Evolutionary conservation across 2,113 vertebrate species (phyloP), one percentile per base, ranked within the genome.

Genomic region (Nothoprocta pentlandii): DNA sequence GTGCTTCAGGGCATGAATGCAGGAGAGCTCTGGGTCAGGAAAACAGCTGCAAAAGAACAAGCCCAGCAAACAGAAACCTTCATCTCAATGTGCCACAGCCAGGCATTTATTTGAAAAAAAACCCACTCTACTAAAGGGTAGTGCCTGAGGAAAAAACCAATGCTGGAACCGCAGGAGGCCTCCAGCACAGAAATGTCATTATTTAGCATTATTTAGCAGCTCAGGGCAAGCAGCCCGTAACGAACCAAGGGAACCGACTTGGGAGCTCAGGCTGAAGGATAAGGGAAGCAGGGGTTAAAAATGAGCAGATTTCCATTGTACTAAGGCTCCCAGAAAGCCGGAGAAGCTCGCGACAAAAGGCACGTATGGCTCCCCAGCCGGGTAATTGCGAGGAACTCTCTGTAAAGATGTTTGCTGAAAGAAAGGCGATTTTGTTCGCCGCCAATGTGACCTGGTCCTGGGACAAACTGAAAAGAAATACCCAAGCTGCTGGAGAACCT

Each of bases 361-460:
- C 68, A 77, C 2, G 0, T 13, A 9, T 0, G 4, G 5, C 21
- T 74, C 56, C 58, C 39, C 51, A 12, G 9, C 2, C 44, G 4
- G 69, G 14, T 21, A 51, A 83, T 4, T 34, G 4, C 16, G 3
- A 56, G 75, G 17, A 5, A 25, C 16, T 74, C 14, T 80, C 70
- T 11, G 0, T 21, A 69, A 32, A 14, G 34, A 16, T 17, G 26
- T 75, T 9, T 76, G 53, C 89, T 75, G 70, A 87, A 59, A 80
- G 28, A 47, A 84, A 81, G 7, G 69, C 2, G 15, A 23, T 46
- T 70, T 63, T 63, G 61, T 11, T 14, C 75, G 56, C 17, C 53
- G 15, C 66, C 7, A 46, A 7, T 12, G 51, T 49, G 89, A 34
- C 86, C 41, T 30, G 2, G 8, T 1, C 15, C 23, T 23, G 74